Evolutionary conservation across 2,113 vertebrate species (phyloP), one percentile per base, ranked within the genome.

Genomic region (Zonotrichia leucophrys): DNA sequence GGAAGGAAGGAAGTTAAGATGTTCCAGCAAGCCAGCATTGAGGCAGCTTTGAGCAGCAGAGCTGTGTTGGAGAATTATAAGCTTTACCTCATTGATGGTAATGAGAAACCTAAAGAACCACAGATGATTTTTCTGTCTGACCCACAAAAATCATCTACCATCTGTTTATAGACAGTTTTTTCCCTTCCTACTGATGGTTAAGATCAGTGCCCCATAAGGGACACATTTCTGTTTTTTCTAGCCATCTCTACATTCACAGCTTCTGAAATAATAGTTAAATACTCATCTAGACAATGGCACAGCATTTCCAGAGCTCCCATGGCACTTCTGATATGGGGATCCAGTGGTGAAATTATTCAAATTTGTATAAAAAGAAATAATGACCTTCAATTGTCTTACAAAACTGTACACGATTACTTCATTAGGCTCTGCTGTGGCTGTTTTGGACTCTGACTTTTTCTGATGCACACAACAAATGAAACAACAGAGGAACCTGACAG

Each of bases 281-380:
- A 63, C 4, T 21, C 3, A 5, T 58, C 39, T 50, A 74, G 46
- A 80, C 33, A 69, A 70, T 52, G 31, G 50, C 52, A 70, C 31
- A 50, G 33, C 10, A 5, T 91, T 78, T 69, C 39, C 82, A 87
- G 74, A 69, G 35, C 70, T 79, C 49, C 66, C 69, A 33, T 2
- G 2, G 27, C 70, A 93, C 83, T 96, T 92, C 89, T 49, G 12
- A 33, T 55, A 20, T 3, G 3, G 42, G 63, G 63, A 52, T 92
- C 81, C 11, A 0, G 31, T 75, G 47, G 17, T 72, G n/a, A 68
- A 86, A 85, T 70, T 2, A 1, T 55, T 83, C 60, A 68, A 23
- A 85, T 73, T 87, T 94, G 64, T 58, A 58, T 15, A 75, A 86
- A 87, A 90, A 77, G 23, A 84, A 83, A 69, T 35, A 39, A 62